Base-by-base conservation (phyloP, 2,113 vertebrate species). In the Passer domesticus region DNA sequence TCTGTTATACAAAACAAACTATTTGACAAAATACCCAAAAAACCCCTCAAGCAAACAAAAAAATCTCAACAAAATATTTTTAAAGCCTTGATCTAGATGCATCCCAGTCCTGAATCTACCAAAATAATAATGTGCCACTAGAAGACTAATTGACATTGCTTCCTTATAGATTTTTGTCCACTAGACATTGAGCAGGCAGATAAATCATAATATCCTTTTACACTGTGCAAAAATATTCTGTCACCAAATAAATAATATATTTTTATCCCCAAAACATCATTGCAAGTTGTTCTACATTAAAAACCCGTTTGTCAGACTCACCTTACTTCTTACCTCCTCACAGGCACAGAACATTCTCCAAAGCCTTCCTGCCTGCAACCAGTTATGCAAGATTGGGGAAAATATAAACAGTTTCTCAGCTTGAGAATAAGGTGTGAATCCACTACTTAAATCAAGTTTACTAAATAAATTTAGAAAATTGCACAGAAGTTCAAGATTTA, bases 391-490 rank as follows among this genome's bases (percentile, higher is more conserved):
- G 15, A 33, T 76, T 35, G 5, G 69, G 47, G 37, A 72, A 90
- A 80, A 78, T 43, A 55, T 62, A 84, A 93, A 44, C 19, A 69
- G 41, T 64, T 85, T 63, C 87, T 96, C 84, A 96, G 64, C 84
- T 93, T 89, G 55, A 92, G 74, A 90, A 67, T 94, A 95, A 84
- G 87, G 37, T 80, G 14, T 68, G 85, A 95, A 95, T 94, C 70
- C 62, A 93, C 50, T 58, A 49, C 83, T 90, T 96, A 91, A 95
- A 97, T 91, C 64, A 68, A 70, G 14, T 64, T 97, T 90, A 52
- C 74, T 80, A 89, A 92, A 63, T 78, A 89, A 92, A 83, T 70
- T 68, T 56, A 81, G 62, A 50, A 91, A 89, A 91, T 77, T 1
- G 3, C 22, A 22, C 68, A 70, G 92, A 77, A 37, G 33, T 76